Percentiles rank a stretch among this genome's conserved stretches.
phyloP scores from a whole-genome alignment of 1,140 invertebrate species.

The Oryctes rhinoceros region DNA sequence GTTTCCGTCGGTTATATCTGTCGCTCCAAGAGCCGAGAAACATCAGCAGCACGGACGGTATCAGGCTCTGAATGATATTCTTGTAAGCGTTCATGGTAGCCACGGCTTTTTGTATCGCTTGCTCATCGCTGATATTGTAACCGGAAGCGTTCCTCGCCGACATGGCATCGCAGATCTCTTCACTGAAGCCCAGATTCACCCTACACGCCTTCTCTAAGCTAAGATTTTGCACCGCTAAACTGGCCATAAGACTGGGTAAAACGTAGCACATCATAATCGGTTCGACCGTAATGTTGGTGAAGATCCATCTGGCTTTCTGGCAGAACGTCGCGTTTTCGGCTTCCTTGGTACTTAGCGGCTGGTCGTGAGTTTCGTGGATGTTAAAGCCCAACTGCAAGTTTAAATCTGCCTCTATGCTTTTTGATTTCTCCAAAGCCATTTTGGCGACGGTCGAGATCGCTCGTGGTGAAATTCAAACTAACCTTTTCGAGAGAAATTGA shows the following conservation, averaged over 20 bases:
- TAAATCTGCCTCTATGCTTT: constrained; percentile 50
- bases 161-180: constrained; percentile 68
- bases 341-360: background rate
- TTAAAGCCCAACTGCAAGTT: constrained; percentile 38
- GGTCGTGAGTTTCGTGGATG: background rate
- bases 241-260: constrained; percentile 64
- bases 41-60: constrained; percentile 66
- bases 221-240: constrained; percentile 66
- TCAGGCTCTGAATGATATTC: constrained; percentile 65
- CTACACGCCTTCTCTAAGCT: constrained; percentile 72
- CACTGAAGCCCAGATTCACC: constrained; percentile 67
- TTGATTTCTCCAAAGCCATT: constrained; percentile 52
- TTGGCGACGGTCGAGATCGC: background rate
- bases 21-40: constrained; percentile 72
- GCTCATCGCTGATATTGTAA: constrained; percentile 61
- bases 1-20: constrained; percentile 67
- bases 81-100: constrained; percentile 68
- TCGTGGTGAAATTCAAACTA: too few relatives aligned
- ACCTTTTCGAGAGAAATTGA: too few relatives aligned
- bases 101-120: constrained; percentile 65
- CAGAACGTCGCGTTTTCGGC: background rate
- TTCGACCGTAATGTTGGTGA: constrained; percentile 63
- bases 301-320: constrained; percentile 15
- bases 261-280: constrained; percentile 65
- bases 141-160: constrained; percentile 61